Evolutionary conservation across 2,888 invertebrate genomes (phyloP), one percentile per base, ranked within the genome.

Genomic region (Phragmatobia fuliginosa): DNA sequence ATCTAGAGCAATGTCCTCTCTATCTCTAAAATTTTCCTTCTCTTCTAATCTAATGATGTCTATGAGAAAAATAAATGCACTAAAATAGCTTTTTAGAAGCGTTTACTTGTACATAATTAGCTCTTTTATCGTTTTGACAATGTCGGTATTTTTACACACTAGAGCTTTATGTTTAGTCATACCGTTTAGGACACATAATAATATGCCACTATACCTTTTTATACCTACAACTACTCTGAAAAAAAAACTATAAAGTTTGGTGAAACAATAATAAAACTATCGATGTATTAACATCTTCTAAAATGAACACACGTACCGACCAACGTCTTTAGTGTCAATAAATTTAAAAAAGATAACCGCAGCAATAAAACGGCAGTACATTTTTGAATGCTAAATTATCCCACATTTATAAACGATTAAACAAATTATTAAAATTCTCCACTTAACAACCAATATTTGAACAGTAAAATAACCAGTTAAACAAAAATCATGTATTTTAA

Each of bases 401-500:
- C 66, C 52, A 67, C 74, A 77, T 78, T 73, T 74, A 80, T 66
- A 71, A 79, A 74, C 76, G 75, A 76, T 81, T 78, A 77, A 72
- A 80, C 81, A 79, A 82, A 82, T 82, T 80, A 82, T 82, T 70
- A 71, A 82, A 78, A 81, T 80, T 74, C 74, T 49, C 72, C 75
- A 79, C 68, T 81, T 79, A 79, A 80, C 77, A 81, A 80, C 78
- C 83, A 75, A 78, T 67, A 77, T 73, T 73, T 49, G 63, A 75
- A 77, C 83, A 79, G 82, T 85, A 83, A 85, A 85, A 83, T 83
- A 80, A 85, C 87, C 87, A 82, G 85, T 85, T 83, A 84, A 76
- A 86, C 81, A 72, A 86, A 87, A 88, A 86, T 85, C 80, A 81
- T 84, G 84, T 85, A 84, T 85, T 86, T 85, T 84, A 84, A 86